Evolutionary conservation across 92 coral and sea anemone genomes (phyloP).

Genomic region (Paramuricea clavata): DNA sequence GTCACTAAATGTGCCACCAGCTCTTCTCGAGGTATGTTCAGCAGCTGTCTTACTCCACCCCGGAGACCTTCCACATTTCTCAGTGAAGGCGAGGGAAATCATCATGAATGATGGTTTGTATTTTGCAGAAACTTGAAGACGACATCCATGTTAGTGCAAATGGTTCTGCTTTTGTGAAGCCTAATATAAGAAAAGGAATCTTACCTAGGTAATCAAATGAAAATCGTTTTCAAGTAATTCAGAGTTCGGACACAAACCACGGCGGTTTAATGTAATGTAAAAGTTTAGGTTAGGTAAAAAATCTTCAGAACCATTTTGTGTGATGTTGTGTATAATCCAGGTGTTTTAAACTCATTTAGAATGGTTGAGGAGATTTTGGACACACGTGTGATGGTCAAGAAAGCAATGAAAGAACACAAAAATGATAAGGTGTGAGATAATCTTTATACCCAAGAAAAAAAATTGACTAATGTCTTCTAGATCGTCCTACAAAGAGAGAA

Average conservation of each 20-base stretch:
- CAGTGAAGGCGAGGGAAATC: background rate
- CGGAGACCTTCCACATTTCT: background rate
- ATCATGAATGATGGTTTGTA: background rate
- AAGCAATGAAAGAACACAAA: conserved; percentile 91
- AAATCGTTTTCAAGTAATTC: too few relatives aligned
- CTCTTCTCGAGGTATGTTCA: conserved; percentile 76
- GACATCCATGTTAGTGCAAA: conserved; percentile 92
- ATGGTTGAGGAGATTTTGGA: conserved; percentile 92
- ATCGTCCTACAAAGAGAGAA: too few relatives aligned
- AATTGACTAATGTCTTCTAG: too few relatives aligned
- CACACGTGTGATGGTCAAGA: conserved; percentile 97
- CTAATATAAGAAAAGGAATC: conserved; percentile 79
- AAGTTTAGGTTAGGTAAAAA: too few relatives aligned
- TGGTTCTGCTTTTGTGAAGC: conserved; percentile 92
- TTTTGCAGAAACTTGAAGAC: conserved; percentile 74
- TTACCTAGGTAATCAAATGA: conserved; percentile 76
- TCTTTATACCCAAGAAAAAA: too few relatives aligned
- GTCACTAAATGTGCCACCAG: conserved; percentile 83
- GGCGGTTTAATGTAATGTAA: too few relatives aligned
- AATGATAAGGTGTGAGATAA: conserved; percentile 78
- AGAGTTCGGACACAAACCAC: too few relatives aligned
- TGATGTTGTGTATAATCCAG: background rate
- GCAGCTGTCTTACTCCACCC: too few relatives aligned
- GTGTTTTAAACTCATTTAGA: conserved; percentile 44
- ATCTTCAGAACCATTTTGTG: background rate